Evolutionary conservation across 2,113 vertebrate species (phyloP), one percentile per base, ranked within the genome.

Genomic region (Speoplatyrhinus poulsoni): DNA sequence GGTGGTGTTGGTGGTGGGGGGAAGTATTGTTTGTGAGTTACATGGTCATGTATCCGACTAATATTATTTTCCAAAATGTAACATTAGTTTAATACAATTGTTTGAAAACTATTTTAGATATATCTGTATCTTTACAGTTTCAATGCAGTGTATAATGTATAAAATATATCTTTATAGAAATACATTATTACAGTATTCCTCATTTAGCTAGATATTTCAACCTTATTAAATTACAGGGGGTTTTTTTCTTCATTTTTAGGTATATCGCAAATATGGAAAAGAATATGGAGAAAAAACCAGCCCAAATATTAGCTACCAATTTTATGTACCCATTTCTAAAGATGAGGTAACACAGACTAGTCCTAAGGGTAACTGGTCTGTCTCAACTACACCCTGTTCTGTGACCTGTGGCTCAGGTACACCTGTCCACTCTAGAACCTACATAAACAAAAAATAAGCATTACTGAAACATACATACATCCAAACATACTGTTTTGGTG

Each of bases 351-450:
- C 48, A 53, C 65, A 70, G 41, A 79, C 70, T 46, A 83, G 46
- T 54, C 74, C 67, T 46, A 77, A 62, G 0, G 86, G 92, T 7
- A 48, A 1, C 10, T 99, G 97, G 98, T 36, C 80, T 0, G 67
- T 89, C 8, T 58, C 86, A 52, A 72, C 65, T 3, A 85, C 94
- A 0, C 73, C 92, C 0, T 99, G 96, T 79, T 96, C 96, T 0
- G 95, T 92, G 75, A 94, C 93, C 77, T 99, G 98, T 85, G 95
- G 96, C 73, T 86, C 90, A 92, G 97, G 97, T 98, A 16, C 11
- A 60, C 13, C 56, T 17, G 62, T 46, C 46, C 1, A 8, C 46
- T 7, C 49, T 11, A 3, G 13, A 11, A 10, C 1, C 13, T 55
- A 55, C 49, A 52, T 6, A 52, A 11, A 52, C 49, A 3, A 52